Base-by-base conservation (phyloP, 2,113 vertebrate genomes). In the Vulpes ferrilata region DNA sequence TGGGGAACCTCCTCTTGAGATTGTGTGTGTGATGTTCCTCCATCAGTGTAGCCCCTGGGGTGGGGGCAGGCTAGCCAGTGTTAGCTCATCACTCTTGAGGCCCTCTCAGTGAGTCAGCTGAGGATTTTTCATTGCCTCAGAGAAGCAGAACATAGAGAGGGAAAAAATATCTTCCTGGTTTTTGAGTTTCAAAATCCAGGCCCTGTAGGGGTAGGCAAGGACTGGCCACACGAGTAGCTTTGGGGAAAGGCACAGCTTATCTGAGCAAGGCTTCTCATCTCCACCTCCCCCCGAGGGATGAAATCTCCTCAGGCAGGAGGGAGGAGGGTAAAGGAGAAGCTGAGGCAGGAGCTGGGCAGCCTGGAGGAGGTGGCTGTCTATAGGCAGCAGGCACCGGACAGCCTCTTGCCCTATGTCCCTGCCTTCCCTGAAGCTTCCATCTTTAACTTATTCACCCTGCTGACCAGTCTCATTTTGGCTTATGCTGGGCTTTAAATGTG, bases 141-240 rank as follows among this genome's bases (percentile, higher is more conserved):
- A 64, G 90, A 93, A 93, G 81, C 94, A 93, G 86, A 88, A 79
- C 38, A 55, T 32, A 91, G 64, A 80, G 9, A 43, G 43, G 15
- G 3, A 32, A 32, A 35, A 67, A 78, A 16, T 48, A 19, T 30
- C 76, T 48, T 76, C 27, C 88, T 79, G 55, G 23, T 51, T 93
- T 96, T 94, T 69, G 67, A 90, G 82, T 88, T 93, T 97, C 86
- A 92, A 91, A 97, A 74, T 60, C 69, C 8, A 32, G 62, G 89
- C 60, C 27, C 60, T 79, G 0, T 17, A 30, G 17, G 9, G 7
- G 9, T 82, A 81, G 87, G 84, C 60, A 82, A 71, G 60, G 62
- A 73, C 22, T 27, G 71, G 51, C 62, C 38, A 32, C 3, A 55
- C 0, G n/a, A 57, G 84, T 4, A 11, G 27, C 62, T 80, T 65